Percentiles rank a stretch among this genome's conserved stretches.
Evolutionary conservation across 2,797 vertebrate genomes (phyloP).

Genomic region (Macroramphosus scolopax): DNA sequence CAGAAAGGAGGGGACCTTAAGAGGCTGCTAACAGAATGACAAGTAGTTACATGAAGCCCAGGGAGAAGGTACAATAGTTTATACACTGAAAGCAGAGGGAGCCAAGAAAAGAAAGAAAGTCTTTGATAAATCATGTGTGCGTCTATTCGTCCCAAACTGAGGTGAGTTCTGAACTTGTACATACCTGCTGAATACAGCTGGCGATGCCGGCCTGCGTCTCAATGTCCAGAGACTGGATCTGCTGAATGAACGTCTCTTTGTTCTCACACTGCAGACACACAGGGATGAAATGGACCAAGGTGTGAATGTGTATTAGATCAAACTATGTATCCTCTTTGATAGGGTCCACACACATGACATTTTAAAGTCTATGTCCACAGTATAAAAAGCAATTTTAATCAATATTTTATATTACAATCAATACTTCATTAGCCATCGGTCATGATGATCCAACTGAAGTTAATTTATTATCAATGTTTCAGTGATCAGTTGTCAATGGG

Average conservation of each 20-base stretch:
- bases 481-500: too few species aligned
- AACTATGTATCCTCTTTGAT: background rate
- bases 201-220: conserved; percentile 84
- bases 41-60: conserved; percentile 56
- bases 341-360: background rate
- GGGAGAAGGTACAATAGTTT: conserved; percentile 39
- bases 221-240: conserved; percentile 85
- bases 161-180: conserved; percentile 14
- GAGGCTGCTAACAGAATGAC: conserved; percentile 52
- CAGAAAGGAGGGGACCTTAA: conserved; percentile 57
- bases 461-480: too few species aligned
- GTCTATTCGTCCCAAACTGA: too few species aligned
- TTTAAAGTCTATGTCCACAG: background rate
- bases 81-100: too few species aligned
- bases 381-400: too few species aligned
- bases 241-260: conserved; percentile 86
- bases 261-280: conserved; percentile 81
- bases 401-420: too few species aligned
- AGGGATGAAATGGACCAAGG: background rate
- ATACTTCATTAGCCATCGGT: too few species aligned
- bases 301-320: background rate
- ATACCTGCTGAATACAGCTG: conserved; percentile 86
- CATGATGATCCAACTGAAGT: too few species aligned
- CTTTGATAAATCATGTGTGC: conserved; percentile 42
- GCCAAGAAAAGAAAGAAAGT: conserved; percentile 8